Conservation (phyloP, 2,888 invertebrate species). For the Lutraria lutraria region DNA sequence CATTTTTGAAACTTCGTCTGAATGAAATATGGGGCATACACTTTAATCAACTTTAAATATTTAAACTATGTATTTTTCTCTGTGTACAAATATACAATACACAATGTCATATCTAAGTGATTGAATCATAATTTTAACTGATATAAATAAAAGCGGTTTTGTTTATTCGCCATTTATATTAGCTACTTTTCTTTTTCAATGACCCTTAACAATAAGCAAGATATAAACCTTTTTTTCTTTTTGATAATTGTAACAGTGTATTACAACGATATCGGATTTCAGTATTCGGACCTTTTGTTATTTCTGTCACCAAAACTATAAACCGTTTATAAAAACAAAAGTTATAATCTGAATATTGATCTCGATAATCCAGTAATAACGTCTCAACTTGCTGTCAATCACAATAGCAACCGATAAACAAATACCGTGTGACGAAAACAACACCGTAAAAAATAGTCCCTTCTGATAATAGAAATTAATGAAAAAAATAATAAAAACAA, state of each 20-base stretch:
- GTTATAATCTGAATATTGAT: slow-evolving; percentile 51
- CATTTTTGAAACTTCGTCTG: too few relatives aligned
- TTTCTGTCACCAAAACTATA: slow-evolving; percentile 1
- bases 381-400: slow-evolving; percentile 32
- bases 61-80: too few relatives aligned
- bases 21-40: too few relatives aligned
- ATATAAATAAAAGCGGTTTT: not conserved
- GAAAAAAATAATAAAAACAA: not conserved
- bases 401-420: slow-evolving; percentile 39
- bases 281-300: not conserved
- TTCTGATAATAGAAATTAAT: not conserved
- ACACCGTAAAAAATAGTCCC: slow-evolving; percentile 27
- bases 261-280: slow-evolving; percentile 7
- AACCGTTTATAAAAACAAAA: slow-evolving; percentile 51
- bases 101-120: too few relatives aligned
- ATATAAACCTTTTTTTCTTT: not conserved
- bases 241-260: not conserved
- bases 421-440: not conserved
- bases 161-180: not conserved
- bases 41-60: too few relatives aligned
- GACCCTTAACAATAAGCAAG: slow-evolving; percentile 8
- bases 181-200: not conserved
- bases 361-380: slow-evolving; percentile 39
- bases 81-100: too few relatives aligned
- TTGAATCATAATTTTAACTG: not conserved